These are phyloP conservation scores for Magallana ariakensis DNA, from an alignment of 1,140 invertebrate genomes.

Conservation along the genomic window DNA sequence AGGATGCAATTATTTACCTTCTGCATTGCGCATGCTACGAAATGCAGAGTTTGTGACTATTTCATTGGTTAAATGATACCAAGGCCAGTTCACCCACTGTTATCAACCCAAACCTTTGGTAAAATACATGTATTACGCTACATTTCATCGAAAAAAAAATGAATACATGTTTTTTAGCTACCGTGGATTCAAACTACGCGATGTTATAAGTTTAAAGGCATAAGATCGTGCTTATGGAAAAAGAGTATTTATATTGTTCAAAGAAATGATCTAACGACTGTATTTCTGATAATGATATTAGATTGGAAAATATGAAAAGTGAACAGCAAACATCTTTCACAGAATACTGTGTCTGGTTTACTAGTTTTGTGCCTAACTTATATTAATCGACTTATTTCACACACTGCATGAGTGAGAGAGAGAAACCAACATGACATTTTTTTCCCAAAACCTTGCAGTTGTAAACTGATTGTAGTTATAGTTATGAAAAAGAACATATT, in stretches of 20 bases:
- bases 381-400: not conserved
- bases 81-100: not conserved
- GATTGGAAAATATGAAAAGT: too few species aligned
- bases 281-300: too few species aligned
- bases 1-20: conserved; percentile 45
- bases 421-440: too few species aligned
- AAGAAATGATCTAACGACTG: too few species aligned
- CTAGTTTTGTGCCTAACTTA: conserved; percentile 15
- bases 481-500: not conserved
- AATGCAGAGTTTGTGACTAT: conserved; percentile 14
- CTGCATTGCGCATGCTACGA: conserved; percentile 25
- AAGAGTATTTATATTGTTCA: too few species aligned
- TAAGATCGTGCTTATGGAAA: too few species aligned
- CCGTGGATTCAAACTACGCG: too few species aligned
- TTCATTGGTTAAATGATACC: conserved; percentile 2
- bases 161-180: too few species aligned
- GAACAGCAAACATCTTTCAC: not conserved
- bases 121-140: too few species aligned
- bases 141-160: too few species aligned
- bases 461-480: not conserved
- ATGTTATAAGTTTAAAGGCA: too few species aligned
- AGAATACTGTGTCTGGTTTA: not conserved
- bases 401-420: not conserved
- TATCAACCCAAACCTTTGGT: not conserved
- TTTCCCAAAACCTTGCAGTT: not conserved